Evolutionary conservation across 2,888 invertebrate genomes (phyloP).

Genomic region (Andrena haemorrhoa): DNA sequence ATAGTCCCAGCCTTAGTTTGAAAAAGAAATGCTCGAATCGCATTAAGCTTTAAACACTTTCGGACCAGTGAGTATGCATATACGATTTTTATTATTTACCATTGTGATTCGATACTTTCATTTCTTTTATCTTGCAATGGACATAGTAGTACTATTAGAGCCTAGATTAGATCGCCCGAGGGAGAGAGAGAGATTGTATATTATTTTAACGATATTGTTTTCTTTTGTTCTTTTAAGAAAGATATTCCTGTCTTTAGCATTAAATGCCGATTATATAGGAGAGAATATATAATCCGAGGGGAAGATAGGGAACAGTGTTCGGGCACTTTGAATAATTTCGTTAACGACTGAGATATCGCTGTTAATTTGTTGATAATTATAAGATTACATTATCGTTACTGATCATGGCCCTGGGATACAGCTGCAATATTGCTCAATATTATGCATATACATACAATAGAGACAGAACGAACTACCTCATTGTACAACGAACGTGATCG

Average conservation of each 20-base stretch:
- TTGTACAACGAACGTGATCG: slow-evolving; percentile 57
- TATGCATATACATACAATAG: slow-evolving; percentile 51
- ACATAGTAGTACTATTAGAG: slow-evolving; percentile 39
- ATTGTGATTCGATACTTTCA: slow-evolving; percentile 63
- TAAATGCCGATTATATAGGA: slow-evolving; percentile 63
- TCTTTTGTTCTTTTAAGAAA: slow-evolving; percentile 45
- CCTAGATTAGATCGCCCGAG: slow-evolving; percentile 20
- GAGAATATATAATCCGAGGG: slow-evolving; percentile 30
- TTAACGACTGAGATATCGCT: slow-evolving; percentile 77
- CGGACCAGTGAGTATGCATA: slow-evolving; percentile 62
- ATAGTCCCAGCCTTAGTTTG: background rate
- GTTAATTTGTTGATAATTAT: slow-evolving; percentile 79
- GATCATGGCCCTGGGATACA: slow-evolving; percentile 80
- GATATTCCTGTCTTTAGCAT: slow-evolving; percentile 63
- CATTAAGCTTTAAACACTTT: slow-evolving; percentile 71
- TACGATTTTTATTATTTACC: slow-evolving; percentile 51
- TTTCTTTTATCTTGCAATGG: slow-evolving; percentile 63
- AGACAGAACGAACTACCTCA: slow-evolving; percentile 68
- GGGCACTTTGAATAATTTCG: slow-evolving; percentile 64
- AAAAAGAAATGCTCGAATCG: slow-evolving; percentile 24
- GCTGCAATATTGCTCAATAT: slow-evolving; percentile 81
- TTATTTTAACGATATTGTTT: slow-evolving; percentile 57
- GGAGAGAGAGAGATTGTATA: slow-evolving; percentile 53
- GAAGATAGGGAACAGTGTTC: slow-evolving; percentile 6
- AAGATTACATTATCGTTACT: slow-evolving; percentile 74